A percentile compares a stretch with the other conserved stretches of the same genome.
Evolutionary conservation across 1,140 invertebrate genomes (phyloP).

Genomic region (Littorina saxatilis): DNA sequence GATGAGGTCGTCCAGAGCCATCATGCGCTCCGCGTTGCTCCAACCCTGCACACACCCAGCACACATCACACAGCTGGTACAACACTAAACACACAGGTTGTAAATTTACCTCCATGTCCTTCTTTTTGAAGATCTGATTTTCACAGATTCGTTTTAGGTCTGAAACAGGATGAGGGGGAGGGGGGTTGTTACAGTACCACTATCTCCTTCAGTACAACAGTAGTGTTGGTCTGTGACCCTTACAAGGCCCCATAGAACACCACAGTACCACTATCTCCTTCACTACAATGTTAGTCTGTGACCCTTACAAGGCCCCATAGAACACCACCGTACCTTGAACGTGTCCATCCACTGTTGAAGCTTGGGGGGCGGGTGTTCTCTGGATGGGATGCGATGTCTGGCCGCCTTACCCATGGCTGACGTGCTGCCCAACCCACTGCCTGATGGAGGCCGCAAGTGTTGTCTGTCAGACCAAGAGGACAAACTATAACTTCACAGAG

Average conservation of each 20-base stretch:
- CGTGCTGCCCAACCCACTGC: conserved; percentile 14
- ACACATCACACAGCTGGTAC: conserved; percentile 66
- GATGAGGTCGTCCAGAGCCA: conserved; percentile 93
- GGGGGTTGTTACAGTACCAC: not conserved
- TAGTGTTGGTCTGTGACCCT: too few species aligned
- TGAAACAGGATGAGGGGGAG: not conserved
- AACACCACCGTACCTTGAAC: conserved; percentile 87
- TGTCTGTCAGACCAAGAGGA: not conserved
- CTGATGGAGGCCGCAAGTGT: not conserved
- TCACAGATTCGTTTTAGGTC: not conserved
- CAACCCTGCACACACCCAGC: conserved; percentile 80
- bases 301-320: too few species aligned
- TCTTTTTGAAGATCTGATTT: not conserved
- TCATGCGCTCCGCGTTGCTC: conserved; percentile 91
- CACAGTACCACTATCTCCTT: too few species aligned
- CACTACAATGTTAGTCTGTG: too few species aligned
- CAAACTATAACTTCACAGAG: too few species aligned
- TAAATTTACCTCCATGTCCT: not conserved
- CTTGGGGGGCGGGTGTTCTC: conserved; percentile 88
- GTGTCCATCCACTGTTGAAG: conserved; percentile 86
- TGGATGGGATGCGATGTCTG: conserved; percentile 81
- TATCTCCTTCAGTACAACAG: not conserved
- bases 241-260: too few species aligned
- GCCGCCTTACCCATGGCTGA: not conserved
- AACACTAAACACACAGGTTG: not conserved